Conservation (phyloP, 2,888 invertebrate genomes). For the Timema podura region DNA sequence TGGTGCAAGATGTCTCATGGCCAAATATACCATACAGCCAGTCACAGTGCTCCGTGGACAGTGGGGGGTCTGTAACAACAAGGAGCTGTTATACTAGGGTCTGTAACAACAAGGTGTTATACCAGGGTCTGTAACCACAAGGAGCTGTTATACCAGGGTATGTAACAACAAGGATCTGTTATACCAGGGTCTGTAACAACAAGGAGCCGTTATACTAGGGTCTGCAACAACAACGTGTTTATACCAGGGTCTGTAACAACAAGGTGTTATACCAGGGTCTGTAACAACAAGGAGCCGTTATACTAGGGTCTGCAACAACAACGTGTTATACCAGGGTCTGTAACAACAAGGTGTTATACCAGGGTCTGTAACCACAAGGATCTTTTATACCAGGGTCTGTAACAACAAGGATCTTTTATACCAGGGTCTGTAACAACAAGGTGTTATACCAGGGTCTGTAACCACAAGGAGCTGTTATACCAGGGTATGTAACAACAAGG, state of each 20-base stretch:
- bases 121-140: constrained; percentile 49
- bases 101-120: too few relatives aligned
- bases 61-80: constrained; percentile 64
- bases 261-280: too few relatives aligned
- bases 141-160: constrained; percentile 51
- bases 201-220: constrained; percentile 43
- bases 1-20: constrained; percentile 87
- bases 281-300: too few relatives aligned
- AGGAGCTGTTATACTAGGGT: too few relatives aligned
- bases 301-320: constrained; percentile 60
- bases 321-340: too few relatives aligned
- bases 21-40: constrained; percentile 93
- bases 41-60: constrained; percentile 81
- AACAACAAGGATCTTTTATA: constrained; percentile 20
- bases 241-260: too few relatives aligned
- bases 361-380: too few relatives aligned
- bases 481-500: too few relatives aligned
- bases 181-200: too few relatives aligned
- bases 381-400: too few relatives aligned
- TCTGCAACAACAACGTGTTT: constrained; percentile 50
- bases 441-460: constrained; percentile 55
- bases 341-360: too few relatives aligned
- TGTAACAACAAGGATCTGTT: constrained; percentile 40
- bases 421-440: too few relatives aligned
- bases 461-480: constrained; percentile 16